Evolutionary conservation across 2,113 vertebrate species (phyloP).

Genomic region (Cephalopholis sonnerati): DNA sequence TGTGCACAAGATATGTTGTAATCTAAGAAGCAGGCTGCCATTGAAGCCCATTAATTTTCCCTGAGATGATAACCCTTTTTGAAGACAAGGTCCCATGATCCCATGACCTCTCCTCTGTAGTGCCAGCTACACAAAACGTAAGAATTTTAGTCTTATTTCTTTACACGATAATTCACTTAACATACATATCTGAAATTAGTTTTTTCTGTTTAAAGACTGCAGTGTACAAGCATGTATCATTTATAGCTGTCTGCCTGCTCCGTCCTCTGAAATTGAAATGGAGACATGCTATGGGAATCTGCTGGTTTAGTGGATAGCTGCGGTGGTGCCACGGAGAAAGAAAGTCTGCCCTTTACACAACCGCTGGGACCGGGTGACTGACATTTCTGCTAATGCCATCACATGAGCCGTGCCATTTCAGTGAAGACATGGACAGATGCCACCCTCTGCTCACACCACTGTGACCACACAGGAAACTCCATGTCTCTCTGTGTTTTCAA

Average conservation of each 20-base stretch:
- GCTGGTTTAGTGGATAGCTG: conserved; percentile 49
- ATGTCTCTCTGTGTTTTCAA: conserved; percentile 59
- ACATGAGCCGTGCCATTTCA: conserved; percentile 69
- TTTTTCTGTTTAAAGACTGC: background rate
- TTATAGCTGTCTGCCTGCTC: conserved; percentile 5
- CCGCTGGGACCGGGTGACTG: conserved; percentile 66
- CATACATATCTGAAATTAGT: conserved; percentile 7
- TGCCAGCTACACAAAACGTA: background rate
- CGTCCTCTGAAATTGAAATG: conserved; percentile 34
- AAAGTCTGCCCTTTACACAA: conserved; percentile 73
- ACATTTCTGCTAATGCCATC: conserved; percentile 79
- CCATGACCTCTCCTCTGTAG: background rate
- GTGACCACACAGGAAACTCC: conserved; percentile 73
- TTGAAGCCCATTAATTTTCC: background rate
- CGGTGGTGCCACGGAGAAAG: conserved; percentile 46
- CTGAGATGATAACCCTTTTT: background rate
- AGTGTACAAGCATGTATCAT: background rate
- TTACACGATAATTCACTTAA: background rate
- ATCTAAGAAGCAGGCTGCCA: background rate
- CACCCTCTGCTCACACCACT: conserved; percentile 61
- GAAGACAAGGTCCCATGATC: background rate
- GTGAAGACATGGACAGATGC: conserved; percentile 69
- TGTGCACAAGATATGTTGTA: background rate
- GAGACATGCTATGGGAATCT: conserved; percentile 33
- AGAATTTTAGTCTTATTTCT: background rate